These are phyloP conservation scores for Agrotis segetum DNA, from an alignment of 2,888 invertebrate species.

Conservation along the genomic window DNA sequence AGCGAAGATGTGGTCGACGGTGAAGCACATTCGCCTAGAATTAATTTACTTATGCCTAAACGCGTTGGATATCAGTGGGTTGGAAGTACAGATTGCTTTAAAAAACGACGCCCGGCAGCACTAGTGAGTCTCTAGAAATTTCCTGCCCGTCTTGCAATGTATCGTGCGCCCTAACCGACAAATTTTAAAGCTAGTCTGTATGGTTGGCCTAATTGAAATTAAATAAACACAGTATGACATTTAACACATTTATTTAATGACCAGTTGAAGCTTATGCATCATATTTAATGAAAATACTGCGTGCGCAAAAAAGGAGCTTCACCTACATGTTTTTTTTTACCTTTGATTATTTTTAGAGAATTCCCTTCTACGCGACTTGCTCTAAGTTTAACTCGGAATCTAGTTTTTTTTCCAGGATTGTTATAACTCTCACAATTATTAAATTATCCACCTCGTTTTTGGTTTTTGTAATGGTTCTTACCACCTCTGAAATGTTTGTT, in stretches of 20 bases:
- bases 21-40: too few species aligned
- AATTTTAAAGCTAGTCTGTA: too few species aligned
- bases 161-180: too few species aligned
- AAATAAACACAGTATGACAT: neutral
- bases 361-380: neutral
- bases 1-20: too few species aligned
- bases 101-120: too few species aligned
- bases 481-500: constrained; percentile 1
- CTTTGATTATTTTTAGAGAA: neutral
- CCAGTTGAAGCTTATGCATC: too few species aligned
- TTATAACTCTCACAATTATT: neutral
- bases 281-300: too few species aligned
- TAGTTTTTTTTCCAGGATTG: neutral
- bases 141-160: too few species aligned
- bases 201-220: neutral
- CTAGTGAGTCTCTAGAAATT: too few species aligned
- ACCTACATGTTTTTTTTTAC: neutral
- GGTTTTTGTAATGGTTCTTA: neutral
- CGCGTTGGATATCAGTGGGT: too few species aligned
- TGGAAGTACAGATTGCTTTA: too few species aligned
- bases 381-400: neutral
- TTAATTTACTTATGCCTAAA: too few species aligned
- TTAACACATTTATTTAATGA: neutral
- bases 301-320: neutral
- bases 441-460: neutral